A percentile compares a stretch with the other conserved stretches of the same genome.
phyloP scores from a whole-genome alignment of 2,113 vertebrate species.

The Orientallactaga bullata region DNA sequence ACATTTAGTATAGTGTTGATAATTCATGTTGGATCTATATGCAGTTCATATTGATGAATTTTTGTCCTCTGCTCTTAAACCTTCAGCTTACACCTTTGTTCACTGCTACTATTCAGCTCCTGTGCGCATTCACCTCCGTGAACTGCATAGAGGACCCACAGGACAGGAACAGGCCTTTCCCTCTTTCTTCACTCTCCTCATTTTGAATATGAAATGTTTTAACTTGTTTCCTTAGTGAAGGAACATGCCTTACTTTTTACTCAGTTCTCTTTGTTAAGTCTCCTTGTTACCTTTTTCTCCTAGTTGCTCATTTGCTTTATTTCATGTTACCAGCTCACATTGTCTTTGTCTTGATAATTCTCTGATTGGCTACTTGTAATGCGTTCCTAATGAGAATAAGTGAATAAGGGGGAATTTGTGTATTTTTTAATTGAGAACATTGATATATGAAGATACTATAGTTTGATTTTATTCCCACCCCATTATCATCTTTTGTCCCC shows the following conservation, averaged over 20 bases:
- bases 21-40: background rate
- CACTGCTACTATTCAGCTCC: background rate
- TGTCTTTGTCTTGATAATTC: background rate
- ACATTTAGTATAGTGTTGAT: slow-evolving; percentile 29
- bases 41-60: background rate
- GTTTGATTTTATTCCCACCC: no score
- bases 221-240: background rate
- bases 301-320: slow-evolving; percentile 21
- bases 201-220: slow-evolving; percentile 9
- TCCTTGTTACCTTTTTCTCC: background rate
- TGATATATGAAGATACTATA: no score
- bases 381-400: slow-evolving; percentile 1
- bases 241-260: background rate
- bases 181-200: background rate
- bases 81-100: background rate
- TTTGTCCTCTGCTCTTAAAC: background rate
- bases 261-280: background rate
- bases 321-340: background rate
- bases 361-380: background rate
- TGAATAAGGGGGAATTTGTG: background rate
- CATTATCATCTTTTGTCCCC: no score
- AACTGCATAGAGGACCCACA: background rate
- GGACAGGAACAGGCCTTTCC: background rate
- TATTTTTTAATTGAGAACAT: no score
- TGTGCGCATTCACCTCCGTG: background rate